Evolutionary conservation across 2,888 invertebrate genomes (phyloP).

Genomic region (Listrodromus nycthemerus): DNA sequence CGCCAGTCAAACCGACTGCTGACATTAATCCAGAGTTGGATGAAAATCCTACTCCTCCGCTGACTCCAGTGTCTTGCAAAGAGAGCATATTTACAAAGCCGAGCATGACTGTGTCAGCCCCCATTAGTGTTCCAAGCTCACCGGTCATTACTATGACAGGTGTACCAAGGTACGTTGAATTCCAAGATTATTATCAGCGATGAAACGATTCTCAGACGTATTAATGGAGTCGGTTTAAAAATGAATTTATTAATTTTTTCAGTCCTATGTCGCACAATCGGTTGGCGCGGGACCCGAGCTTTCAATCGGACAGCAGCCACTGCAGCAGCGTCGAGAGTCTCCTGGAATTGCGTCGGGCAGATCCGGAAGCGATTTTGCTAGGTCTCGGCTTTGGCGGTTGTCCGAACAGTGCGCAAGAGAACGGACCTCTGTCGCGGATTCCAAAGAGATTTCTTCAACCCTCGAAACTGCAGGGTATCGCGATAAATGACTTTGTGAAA

Average conservation of each 20-base stretch:
- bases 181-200: constrained; percentile 2
- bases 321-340: constrained; percentile 94
- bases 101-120: constrained; percentile 80
- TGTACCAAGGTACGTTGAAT: constrained; percentile 73
- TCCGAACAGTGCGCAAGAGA: constrained; percentile 88
- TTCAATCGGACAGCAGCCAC: constrained; percentile 86
- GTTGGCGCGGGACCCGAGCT: constrained; percentile 81
- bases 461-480: constrained; percentile 91
- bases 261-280: constrained; percentile 76
- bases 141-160: constrained; percentile 75
- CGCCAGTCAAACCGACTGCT: constrained; percentile 72
- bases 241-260: constrained; percentile 4
- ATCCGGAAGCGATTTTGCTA: constrained; percentile 94
- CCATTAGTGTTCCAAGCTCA: constrained; percentile 79
- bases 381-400: constrained; percentile 92
- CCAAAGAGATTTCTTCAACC: constrained; percentile 93
- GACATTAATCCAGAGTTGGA: constrained; percentile 61
- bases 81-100: constrained; percentile 71
- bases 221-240: neutral
- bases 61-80: constrained; percentile 58
- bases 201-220: neutral
- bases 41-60: constrained; percentile 56
- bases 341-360: constrained; percentile 92
- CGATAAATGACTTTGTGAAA: constrained; percentile 90
- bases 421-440: constrained; percentile 88